Conservation (phyloP, 2,797 vertebrate species). For the Aldrovandia affinis region DNA sequence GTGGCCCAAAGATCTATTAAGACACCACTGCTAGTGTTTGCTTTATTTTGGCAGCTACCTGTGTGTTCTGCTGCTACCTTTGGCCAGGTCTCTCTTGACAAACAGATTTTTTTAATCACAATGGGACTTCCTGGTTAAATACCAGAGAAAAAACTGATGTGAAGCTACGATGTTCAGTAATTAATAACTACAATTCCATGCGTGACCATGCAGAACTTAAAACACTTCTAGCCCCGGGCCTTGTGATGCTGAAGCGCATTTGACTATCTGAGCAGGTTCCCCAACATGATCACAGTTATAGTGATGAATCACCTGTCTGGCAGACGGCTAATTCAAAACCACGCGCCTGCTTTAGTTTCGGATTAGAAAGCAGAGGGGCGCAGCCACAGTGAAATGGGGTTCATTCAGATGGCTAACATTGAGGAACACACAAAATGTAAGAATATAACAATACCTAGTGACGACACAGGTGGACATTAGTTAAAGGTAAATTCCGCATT, state of each 20-base stretch:
- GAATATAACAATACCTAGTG: too few species aligned
- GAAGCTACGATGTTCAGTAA: too few species aligned
- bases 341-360: background rate
- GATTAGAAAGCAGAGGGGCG: background rate
- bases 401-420: background rate
- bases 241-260: background rate
- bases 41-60: too few species aligned
- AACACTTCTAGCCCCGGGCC: background rate
- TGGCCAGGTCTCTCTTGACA: background rate
- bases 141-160: background rate
- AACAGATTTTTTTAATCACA: background rate
- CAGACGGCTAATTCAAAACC: background rate
- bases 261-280: background rate
- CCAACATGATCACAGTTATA: background rate
- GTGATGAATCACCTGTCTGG: background rate
- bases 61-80: too few species aligned
- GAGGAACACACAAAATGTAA: background rate
- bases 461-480: too few species aligned
- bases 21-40: too few species aligned
- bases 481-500: too few species aligned
- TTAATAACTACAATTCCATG: background rate
- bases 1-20: too few species aligned
- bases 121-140: background rate
- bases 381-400: background rate
- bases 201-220: background rate